Base-by-base conservation (phyloP, 2,797 vertebrate species). In the Sebastes hopkinsi region DNA sequence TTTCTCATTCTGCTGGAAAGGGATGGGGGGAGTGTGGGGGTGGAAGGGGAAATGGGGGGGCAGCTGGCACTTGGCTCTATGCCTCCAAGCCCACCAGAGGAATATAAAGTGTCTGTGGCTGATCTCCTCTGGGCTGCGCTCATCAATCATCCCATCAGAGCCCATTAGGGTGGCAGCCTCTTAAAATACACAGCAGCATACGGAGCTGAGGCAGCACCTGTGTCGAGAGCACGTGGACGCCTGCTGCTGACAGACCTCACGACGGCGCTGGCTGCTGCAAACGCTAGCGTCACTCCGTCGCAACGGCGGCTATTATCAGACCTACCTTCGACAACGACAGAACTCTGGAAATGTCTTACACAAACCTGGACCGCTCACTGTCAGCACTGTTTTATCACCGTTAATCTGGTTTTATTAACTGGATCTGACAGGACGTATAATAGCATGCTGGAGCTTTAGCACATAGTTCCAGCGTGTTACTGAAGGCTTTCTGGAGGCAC, bases 111-210 rank as follows among this genome's bases (percentile, higher is more conserved):
- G 92, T 94, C 91, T 93, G 91, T 80, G 89, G 92, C 92, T 92
- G 92, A 92, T 94, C 94, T 94, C 88, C 89, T 91, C 88, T 89
- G 88, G 90, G 92, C 91, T 84, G 78, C 25, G 88, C 93, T 95
- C 95, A 95, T 96, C 95, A 94, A 96, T 95, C 95, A 95, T 92
- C 92, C 91, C 91, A 95, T 95, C 95, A 94, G 90, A 84, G 88
- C 92, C 92, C 91, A 94, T 95, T 95, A 95, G 92, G 87, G 84
- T 88, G 88, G 88, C 91, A 91, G 93, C 83, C 86, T 88, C 86
- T 90, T 87, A 92, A 91, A 89, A 89, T 83, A 93, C 86, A 88
- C 86, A 76, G 89, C 84, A 83, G 90, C 87, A 91, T 90, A 90
- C 77, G 82, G 89, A 61, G 90, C 83, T 81, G 90, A 89, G 89